Conservation (phyloP, 2,113 vertebrate species). For the Lates calcarifer region DNA sequence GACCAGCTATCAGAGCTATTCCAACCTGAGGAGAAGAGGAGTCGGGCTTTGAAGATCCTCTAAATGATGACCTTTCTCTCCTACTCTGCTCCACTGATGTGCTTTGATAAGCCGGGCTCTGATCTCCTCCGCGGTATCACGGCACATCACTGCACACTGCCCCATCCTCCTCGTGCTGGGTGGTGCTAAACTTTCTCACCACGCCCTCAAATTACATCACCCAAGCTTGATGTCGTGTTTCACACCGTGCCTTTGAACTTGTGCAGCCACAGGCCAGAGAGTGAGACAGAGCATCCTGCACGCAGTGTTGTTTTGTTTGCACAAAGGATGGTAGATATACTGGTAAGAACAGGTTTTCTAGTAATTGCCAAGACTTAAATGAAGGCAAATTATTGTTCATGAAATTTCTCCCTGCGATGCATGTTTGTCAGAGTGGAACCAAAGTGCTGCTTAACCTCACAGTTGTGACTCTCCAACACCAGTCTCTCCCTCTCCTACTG, state of each 20-base stretch:
- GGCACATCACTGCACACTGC: conserved; percentile 53
- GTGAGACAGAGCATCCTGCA: conserved; percentile 10
- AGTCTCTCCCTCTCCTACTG: conserved; percentile 50
- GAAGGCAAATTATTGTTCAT: conserved; percentile 39
- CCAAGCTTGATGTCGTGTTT: conserved; percentile 62
- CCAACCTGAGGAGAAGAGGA: conserved; percentile 62
- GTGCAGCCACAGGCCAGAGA: conserved; percentile 41
- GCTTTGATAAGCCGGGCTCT: conserved; percentile 80
- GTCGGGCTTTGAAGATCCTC: conserved; percentile 77
- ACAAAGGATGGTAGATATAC: conserved; percentile 29
- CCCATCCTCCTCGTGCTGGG: conserved; percentile 28
- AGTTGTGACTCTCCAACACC: conserved; percentile 65
- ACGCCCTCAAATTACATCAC: conserved; percentile 72
- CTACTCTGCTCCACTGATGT: conserved; percentile 70
- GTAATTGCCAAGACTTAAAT: conserved; percentile 8
- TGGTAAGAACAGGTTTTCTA: not conserved
- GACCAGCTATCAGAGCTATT: conserved; percentile 47
- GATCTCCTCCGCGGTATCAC: conserved; percentile 63
- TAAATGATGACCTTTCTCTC: conserved; percentile 75
- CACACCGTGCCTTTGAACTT: conserved; percentile 64
- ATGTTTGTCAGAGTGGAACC: conserved; percentile 68
- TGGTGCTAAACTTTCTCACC: conserved; percentile 68
- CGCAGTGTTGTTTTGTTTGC: conserved; percentile 14
- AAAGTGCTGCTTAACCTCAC: conserved; percentile 74
- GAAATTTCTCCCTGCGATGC: conserved; percentile 30